Base-by-base conservation (phyloP, 2,888 invertebrate genomes). In the Rhaphigaster nebulosa region DNA sequence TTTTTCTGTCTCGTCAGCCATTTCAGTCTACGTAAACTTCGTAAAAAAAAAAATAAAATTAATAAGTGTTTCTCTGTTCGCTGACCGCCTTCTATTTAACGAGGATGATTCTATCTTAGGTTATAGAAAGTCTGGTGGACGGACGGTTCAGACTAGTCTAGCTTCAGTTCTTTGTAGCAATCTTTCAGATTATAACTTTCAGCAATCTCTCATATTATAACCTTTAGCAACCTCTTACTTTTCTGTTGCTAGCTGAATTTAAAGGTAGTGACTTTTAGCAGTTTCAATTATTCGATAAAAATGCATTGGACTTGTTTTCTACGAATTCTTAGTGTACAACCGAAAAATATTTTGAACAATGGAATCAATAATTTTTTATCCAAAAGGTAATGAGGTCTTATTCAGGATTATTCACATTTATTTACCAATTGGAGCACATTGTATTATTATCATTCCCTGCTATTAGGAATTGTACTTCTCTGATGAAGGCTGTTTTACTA, bases 401-500 rank as follows among this genome's bases (percentile, higher is more conserved):
- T 45, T 76, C 41, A 45, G n/a, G 4, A n/a, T 84, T 84, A 80
- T 41, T 65, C 20, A 60, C 1, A 8, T 80, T 45, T n/a, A n/a
- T 18, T 84, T n/a, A n/a, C 1, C 4, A 4, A 0, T 84, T 45
- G 26, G 38, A 45, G 45, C 26, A 84, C 84, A 45, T 84, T 76
- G 2, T 76, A 84, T 50, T n/a, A 45, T 38, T 84, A 10, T 41
- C 12, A 26, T 45, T 45, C n/a, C n/a, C 18, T 50, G 45, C 45
- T 8, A 84, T n/a, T 34, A 88, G 91, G 45, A 70, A 60, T 54
- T 91, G 88, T 89, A 50, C 41, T 26, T 38, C 91, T 26, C 56
- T 70, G 12, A 94, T 94, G 94, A 93, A 93, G 92, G 94, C 94
- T 50, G 92, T 94, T 34, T 92, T 93, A 84, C 93, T 95, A 26